Evolutionary conservation across 2,113 vertebrate species (phyloP).

Genomic region (Ageneiosus marmoratus): DNA sequence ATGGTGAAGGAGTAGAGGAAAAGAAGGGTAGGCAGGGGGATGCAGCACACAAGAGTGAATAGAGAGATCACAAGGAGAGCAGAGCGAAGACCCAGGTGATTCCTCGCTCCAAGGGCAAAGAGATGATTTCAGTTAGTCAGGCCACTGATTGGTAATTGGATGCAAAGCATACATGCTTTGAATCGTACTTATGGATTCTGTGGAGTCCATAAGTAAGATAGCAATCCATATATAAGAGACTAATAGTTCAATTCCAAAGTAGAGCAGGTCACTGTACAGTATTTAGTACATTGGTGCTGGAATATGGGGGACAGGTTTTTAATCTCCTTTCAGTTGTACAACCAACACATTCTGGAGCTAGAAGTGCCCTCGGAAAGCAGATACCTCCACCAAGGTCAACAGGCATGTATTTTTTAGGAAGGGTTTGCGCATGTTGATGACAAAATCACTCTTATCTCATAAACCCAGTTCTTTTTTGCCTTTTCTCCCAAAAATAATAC

Average conservation of each 20-base stretch:
- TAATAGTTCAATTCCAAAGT: neutral
- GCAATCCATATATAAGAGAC: neutral
- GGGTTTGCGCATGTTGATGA: too few relatives aligned
- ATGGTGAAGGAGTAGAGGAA: constrained; percentile 67
- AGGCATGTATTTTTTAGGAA: too few relatives aligned
- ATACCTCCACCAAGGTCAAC: too few relatives aligned
- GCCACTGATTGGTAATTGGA: constrained; percentile 6
- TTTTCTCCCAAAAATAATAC: too few relatives aligned
- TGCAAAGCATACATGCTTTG: constrained; percentile 12
- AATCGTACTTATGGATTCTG: constrained; percentile 3
- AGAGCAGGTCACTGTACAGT: neutral
- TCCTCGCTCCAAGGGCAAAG: constrained; percentile 75
- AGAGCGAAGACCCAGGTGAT: constrained; percentile 72
- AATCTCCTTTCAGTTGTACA: neutral
- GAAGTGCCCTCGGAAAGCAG: too few relatives aligned
- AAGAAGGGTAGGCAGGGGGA: constrained; percentile 70
- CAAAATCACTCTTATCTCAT: too few relatives aligned
- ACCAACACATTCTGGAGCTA: neutral
- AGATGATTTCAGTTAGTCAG: constrained; percentile 30
- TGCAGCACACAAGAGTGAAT: constrained; percentile 59
- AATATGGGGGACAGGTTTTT: neutral
- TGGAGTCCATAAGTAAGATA: neutral
- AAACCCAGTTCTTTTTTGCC: too few relatives aligned
- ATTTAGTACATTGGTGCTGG: neutral
- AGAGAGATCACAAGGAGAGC: constrained; percentile 46